Evolutionary conservation across 1,140 invertebrate species (phyloP).

Genomic region (Cotesia glomerata): DNA sequence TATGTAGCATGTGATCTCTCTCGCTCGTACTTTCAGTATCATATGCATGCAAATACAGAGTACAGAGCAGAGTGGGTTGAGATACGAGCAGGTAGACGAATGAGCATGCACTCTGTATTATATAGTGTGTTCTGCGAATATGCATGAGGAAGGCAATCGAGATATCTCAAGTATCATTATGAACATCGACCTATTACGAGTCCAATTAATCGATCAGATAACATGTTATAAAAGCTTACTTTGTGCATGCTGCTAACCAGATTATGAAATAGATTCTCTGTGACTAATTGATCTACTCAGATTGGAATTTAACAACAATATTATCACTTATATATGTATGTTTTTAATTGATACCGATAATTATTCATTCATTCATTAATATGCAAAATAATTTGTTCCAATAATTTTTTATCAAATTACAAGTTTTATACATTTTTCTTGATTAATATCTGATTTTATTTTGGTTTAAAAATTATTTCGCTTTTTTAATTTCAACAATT

Average conservation of each 20-base stretch:
- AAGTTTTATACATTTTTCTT: too few relatives aligned
- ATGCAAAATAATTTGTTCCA: too few relatives aligned
- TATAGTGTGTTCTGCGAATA: not conserved
- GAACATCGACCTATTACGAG: not conserved
- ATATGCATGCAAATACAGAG: not conserved
- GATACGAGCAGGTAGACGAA: not conserved
- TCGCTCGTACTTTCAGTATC: not conserved
- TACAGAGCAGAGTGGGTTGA: not conserved
- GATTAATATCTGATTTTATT: too few relatives aligned
- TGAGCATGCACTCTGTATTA: not conserved
- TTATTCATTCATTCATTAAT: too few relatives aligned
- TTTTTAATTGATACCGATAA: not conserved
- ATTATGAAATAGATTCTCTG: not conserved
- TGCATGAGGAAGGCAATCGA: not conserved
- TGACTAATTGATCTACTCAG: not conserved
- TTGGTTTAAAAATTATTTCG: too few relatives aligned
- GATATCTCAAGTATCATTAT: not conserved
- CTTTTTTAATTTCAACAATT: too few relatives aligned
- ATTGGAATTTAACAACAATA: not conserved
- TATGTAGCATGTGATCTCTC: not conserved
- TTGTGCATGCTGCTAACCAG: not conserved
- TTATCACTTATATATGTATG: not conserved
- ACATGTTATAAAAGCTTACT: not conserved
- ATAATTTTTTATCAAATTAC: too few relatives aligned
- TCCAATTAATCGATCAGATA: conserved; percentile 11